A percentile compares a stretch with the other conserved stretches of the same genome.
Conservation (phyloP, 2,113 vertebrate genomes). For the Burhinus bistriatus region DNA sequence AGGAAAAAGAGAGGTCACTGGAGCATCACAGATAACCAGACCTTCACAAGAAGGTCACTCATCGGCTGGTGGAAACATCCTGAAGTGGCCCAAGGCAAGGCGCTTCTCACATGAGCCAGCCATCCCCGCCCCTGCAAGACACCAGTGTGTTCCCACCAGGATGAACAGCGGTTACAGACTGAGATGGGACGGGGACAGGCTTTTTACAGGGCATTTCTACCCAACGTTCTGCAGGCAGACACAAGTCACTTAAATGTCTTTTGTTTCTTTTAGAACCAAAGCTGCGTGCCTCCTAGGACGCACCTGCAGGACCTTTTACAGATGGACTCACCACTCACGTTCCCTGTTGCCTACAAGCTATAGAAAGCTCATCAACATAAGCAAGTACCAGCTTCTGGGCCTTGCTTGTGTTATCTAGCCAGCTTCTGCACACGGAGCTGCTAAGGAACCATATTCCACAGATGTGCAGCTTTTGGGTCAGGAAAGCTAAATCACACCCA, state of each 20-base stretch:
- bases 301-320: neutral
- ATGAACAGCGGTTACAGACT: fast-evolving
- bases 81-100: neutral
- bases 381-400: neutral
- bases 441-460: neutral
- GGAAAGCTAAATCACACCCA: neutral
- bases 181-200: neutral
- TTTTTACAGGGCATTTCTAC: neutral
- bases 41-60: neutral
- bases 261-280: neutral
- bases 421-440: neutral
- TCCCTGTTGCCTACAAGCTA: neutral
- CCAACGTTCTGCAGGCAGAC: neutral
- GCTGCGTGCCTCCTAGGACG: neutral
- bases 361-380: neutral
- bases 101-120: neutral
- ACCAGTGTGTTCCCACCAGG: fast-evolving
- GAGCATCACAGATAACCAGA: neutral
- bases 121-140: neutral
- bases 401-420: neutral
- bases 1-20: neutral
- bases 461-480: neutral
- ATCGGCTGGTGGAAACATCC: neutral
- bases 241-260: neutral
- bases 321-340: neutral